These are phyloP conservation scores for Carcharodon carcharias DNA, from an alignment of 2,797 vertebrate species.

Conservation along the genomic window DNA sequence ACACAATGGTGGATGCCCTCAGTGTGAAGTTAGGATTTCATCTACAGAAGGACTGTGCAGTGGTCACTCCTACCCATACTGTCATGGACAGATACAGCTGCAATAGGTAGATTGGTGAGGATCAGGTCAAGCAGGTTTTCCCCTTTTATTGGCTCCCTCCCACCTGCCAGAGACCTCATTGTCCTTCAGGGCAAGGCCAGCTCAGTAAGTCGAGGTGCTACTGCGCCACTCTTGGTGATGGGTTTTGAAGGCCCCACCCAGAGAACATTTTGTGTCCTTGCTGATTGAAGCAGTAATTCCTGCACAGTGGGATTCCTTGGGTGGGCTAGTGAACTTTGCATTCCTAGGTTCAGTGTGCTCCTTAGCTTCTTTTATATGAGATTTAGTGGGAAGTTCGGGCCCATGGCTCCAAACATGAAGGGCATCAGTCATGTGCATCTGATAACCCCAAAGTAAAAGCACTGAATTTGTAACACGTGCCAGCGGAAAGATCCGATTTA, in stretches of 20 bases:
- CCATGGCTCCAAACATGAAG: not conserved
- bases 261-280: not conserved
- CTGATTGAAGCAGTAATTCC: not conserved
- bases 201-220: not conserved
- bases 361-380: not conserved
- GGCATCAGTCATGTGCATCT: not conserved
- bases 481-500: not conserved
- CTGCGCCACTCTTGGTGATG: not conserved
- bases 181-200: not conserved
- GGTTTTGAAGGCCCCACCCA: no score
- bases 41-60: not conserved
- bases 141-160: not conserved
- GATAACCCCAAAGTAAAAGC: not conserved
- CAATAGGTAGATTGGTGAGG: not conserved
- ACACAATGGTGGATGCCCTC: not conserved
- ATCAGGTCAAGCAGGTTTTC: not conserved
- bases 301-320: no score
- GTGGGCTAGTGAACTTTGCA: not conserved
- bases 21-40: not conserved
- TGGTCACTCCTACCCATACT: not conserved
- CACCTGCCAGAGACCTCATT: not conserved
- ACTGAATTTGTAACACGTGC: not conserved
- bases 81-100: not conserved
- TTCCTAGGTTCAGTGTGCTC: not conserved
- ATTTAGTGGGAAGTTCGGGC: not conserved